Base-by-base conservation (phyloP, 2,113 vertebrate species). In the Oreocharis arfaki region DNA sequence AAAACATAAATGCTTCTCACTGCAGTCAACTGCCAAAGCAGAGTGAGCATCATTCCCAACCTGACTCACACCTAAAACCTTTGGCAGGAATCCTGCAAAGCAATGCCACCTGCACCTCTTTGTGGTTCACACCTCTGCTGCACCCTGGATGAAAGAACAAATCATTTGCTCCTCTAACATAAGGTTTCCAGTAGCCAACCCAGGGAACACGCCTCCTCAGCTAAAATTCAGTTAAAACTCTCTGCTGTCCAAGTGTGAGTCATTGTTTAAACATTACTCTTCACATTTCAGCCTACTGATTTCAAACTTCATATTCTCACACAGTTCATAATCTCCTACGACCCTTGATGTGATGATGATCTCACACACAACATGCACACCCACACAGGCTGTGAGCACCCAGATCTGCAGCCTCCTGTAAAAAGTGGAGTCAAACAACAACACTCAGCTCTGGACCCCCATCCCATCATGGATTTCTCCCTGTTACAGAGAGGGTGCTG, bases 291-390 rank as follows among this genome's bases (percentile, higher is more conserved):
- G 18, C 18, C 20, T 27, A 3, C 14, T n/a, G 8, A 75, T 50
- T 35, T 22, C 17, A 35, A 49, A 63, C 7, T 13, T n/a, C 35
- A 23, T 11, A 3, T 12, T 28, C 24, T 22, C 86, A 26, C 55
- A 5, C 10, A 47, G 5, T 24, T n/a, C 37, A 10, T 9, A 0
- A 27, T 22, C 27, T 35, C 37, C 10, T 8, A 7, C 0, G 0
- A 7, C 10, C n/a, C 46, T 52, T 2, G 4, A 2, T 6, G 46
- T 46, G 46, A 22, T 47, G 46, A 22, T 47, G 21, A 22, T 22
- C 28, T 26, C 26, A 19, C 39, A 33, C 69, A 30, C 4, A 2
- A 17, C 2, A 1, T 2, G 17, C 35, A 22, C 73, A 7, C 9
- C n/a, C 47, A 22, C 53, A 2, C 20, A 7, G 30, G 18, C 46